A percentile compares a stretch with the other conserved stretches of the same genome.
These are phyloP conservation scores for Drosophila mojavensis DNA, from an alignment of 1,140 invertebrate species.

Conservation along the genomic window DNA sequence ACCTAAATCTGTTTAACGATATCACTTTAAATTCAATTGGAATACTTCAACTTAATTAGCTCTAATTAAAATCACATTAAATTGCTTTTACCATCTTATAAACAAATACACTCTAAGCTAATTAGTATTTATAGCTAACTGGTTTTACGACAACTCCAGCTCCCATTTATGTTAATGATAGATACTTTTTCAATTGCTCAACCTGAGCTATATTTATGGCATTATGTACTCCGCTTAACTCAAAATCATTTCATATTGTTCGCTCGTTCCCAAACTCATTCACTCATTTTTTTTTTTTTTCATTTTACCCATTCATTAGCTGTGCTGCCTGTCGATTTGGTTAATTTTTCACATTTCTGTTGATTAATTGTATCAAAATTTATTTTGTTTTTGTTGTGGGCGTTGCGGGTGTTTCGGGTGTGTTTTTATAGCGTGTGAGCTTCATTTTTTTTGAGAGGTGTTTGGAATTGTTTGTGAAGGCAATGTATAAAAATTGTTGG, in stretches of 20 bases:
- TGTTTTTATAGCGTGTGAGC: conserved; percentile 24
- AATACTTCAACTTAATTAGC: too few relatives aligned
- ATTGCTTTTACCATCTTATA: too few relatives aligned
- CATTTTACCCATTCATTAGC: conserved; percentile 67
- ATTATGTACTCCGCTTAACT: conserved; percentile 34
- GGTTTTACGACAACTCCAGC: not conserved
- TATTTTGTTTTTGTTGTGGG: conserved; percentile 2
- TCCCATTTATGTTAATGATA: not conserved
- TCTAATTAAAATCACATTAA: too few relatives aligned
- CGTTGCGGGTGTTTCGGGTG: not conserved
- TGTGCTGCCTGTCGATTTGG: conserved; percentile 47
- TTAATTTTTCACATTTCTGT: conserved; percentile 72
- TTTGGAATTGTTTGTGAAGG: conserved; percentile 23
- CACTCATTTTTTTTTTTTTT: conserved; percentile 57
- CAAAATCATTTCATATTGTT: conserved; percentile 43
- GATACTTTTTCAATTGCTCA: conserved; percentile 4
- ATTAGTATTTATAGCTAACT: too few relatives aligned
- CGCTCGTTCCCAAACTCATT: conserved; percentile 17
- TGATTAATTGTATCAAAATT: conserved; percentile 65
- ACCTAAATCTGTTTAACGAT: too few relatives aligned
- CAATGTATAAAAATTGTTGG: conserved; percentile 51
- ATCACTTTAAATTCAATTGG: too few relatives aligned
- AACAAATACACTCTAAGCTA: too few relatives aligned
- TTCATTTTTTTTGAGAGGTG: conserved; percentile 18
- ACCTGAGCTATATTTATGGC: conserved; percentile 5